phyloP scores from a whole-genome alignment of 2,113 vertebrate genomes.

The Pteronura brasiliensis region DNA sequence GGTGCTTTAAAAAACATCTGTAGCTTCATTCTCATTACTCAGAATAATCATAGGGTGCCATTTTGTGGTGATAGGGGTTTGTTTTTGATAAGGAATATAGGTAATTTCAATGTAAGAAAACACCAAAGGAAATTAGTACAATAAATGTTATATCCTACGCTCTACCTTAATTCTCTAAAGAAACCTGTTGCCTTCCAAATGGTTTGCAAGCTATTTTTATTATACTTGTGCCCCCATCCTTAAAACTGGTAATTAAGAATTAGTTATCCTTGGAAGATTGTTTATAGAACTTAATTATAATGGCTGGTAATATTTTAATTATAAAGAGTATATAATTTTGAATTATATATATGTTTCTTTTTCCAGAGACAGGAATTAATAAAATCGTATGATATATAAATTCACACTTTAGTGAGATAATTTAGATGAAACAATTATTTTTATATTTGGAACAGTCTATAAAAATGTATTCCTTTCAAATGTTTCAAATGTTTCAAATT shows the following conservation, averaged over 20 bases:
- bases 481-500: no score
- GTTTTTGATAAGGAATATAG: neutral
- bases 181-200: neutral
- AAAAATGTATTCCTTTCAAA: constrained; percentile 11
- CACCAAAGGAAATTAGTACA: neutral
- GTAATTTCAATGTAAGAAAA: neutral
- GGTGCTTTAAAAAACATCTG: neutral
- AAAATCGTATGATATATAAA: neutral
- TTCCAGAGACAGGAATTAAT: neutral
- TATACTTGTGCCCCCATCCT: neutral
- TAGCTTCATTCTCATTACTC: neutral
- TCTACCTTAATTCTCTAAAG: neutral
- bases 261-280: neutral
- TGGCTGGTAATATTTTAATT: neutral
- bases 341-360: neutral
- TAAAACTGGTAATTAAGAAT: neutral
- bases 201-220: neutral
- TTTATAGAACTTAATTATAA: neutral
- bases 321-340: neutral
- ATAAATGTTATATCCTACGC: neutral
- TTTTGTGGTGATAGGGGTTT: neutral
- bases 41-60: neutral
- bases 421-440: neutral
- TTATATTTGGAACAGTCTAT: neutral
- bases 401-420: neutral